Evolutionary conservation across 2,113 vertebrate species (phyloP).

Genomic region (Brachyhypopomus occidentalis): DNA sequence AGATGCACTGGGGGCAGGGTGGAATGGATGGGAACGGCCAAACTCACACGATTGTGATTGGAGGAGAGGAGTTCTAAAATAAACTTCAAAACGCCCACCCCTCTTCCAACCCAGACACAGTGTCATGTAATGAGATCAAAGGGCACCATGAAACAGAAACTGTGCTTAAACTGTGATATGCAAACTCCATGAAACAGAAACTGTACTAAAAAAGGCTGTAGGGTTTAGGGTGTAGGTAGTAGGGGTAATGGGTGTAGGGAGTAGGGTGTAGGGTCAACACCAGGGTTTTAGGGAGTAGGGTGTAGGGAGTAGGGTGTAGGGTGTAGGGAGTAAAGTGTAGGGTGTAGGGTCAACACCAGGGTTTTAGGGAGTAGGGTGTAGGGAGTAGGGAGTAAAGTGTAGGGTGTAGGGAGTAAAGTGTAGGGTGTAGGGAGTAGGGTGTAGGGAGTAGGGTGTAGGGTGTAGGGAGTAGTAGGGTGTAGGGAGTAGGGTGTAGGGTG

Average conservation of each 20-base stretch:
- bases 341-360: slow-evolving; percentile 37
- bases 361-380: no score
- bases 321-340: neutral
- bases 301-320: no score
- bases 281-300: no score
- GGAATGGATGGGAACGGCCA: slow-evolving; percentile 55
- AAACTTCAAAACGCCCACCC: slow-evolving; percentile 50
- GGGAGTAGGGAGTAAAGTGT: no score
- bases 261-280: no score
- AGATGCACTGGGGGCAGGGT: slow-evolving; percentile 47
- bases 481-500: no score
- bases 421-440: no score
- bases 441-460: neutral
- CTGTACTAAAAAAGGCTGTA: neutral
- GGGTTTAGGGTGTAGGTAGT: no score
- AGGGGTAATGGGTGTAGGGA: no score
- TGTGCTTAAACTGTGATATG: no score
- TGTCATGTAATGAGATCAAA: slow-evolving; percentile 38
- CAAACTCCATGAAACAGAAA: slow-evolving; percentile 26
- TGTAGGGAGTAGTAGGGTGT: neutral
- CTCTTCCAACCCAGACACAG: slow-evolving; percentile 37
- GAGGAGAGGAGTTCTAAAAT: slow-evolving; percentile 49
- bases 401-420: no score
- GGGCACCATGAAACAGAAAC: slow-evolving; percentile 26
- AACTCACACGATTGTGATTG: slow-evolving; percentile 52